Base-by-base conservation (phyloP, 2,113 vertebrate genomes). In the Theristicus caerulescens region DNA sequence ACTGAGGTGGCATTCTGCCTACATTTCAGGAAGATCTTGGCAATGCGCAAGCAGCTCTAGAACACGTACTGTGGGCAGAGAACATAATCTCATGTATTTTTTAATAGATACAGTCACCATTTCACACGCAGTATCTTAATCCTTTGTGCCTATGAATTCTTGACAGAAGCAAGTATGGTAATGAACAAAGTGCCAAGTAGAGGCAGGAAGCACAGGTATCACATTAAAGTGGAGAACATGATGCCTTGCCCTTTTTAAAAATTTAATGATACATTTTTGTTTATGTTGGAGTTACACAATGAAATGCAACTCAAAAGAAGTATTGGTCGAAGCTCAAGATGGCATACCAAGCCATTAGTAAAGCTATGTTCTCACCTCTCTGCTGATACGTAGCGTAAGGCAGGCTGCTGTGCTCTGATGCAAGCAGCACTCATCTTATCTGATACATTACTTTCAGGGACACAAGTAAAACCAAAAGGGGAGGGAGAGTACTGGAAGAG, bases 51-150 rank as follows among this genome's bases (percentile, higher is more conserved):
- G 27, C 38, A 84, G 52, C 51, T 86, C 69, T 46, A 88, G 62
- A 88, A 38, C 58, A 77, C 0, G 0, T 7, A 10, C 62, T 55
- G 54, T 0, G 4, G 67, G n/a, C 51, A 81, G 24, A 86, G 20
- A 81, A 73, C n/a, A 58, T 25, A 6, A 64, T 20, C 72, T 88
- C 67, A 55, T 58, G 2, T 25, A 40, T 25, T 73, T 52, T 71
- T 62, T 44, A n/a, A 73, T 7, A 80, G 61, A 85, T 27, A 11
- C 29, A 71, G 32, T 40, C 69, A 84, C 29, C 13, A 52, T 55
- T 88, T 74, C 71, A 73, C 18, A 47, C 13, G 25, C 10, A 59
- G 15, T 19, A 2, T 32, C 32, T 90, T 88, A 93, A 96, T 20
- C 29, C 58, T 58, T 71, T 34, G n/a, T 67, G 32, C 12, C 40